Evolutionary conservation across 2,888 invertebrate species (phyloP).

Genomic region (Epinotia nisella): DNA sequence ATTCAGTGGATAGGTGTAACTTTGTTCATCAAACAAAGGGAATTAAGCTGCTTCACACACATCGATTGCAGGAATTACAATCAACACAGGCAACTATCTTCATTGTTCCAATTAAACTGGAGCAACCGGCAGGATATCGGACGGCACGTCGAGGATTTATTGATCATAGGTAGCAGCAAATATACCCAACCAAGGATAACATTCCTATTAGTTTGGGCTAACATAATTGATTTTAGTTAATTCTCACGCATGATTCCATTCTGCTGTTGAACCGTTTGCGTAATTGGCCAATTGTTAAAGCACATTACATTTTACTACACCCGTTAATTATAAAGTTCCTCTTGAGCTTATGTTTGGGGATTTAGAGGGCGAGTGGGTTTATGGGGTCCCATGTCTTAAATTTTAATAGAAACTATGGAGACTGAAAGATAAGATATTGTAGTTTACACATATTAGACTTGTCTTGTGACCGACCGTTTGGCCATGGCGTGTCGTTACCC

Average conservation of each 20-base stretch:
- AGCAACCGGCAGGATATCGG: conserved; percentile 57
- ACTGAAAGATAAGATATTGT: conserved; percentile 21
- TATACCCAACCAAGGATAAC: conserved; percentile 24
- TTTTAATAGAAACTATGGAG: conserved; percentile 31
- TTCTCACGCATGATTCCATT: conserved; percentile 5
- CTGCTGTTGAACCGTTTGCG: not conserved
- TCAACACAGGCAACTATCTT: conserved; percentile 72
- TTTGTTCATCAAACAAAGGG: conserved; percentile 66
- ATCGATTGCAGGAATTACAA: conserved; percentile 55
- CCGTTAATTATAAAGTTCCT: conserved; percentile 4
- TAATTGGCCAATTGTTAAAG: conserved; percentile 1
- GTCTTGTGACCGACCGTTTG: not conserved
- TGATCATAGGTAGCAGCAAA: conserved; percentile 28
- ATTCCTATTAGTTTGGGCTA: conserved; percentile 29
- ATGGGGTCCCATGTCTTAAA: conserved; percentile 22
- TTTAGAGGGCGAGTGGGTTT: conserved; percentile 18
- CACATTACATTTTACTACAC: conserved; percentile 4
- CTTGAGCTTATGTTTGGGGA: conserved; percentile 9
- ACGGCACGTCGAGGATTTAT: conserved; percentile 35
- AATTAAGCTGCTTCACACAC: conserved; percentile 78
- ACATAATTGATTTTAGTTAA: conserved; percentile 27
- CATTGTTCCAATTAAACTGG: conserved; percentile 70
- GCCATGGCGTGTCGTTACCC: too few species aligned
- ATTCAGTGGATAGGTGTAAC: conserved; percentile 54
- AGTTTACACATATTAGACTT: not conserved